Conservation (phyloP, 2,888 invertebrate genomes). For the Brachyopa scutellaris region DNA sequence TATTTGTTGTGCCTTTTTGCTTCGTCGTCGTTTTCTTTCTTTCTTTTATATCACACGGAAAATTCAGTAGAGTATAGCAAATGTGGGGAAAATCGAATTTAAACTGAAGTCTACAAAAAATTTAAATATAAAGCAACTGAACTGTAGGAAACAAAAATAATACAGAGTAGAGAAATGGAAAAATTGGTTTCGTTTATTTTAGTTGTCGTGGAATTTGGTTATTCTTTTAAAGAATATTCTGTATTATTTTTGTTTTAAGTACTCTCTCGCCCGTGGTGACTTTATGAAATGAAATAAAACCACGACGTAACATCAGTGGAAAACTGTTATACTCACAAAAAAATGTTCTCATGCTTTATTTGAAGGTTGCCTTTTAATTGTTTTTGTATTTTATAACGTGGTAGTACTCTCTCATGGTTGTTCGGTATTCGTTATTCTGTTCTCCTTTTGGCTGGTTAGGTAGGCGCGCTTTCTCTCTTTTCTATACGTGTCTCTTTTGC, state of each 20-base stretch:
- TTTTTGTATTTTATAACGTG: slow-evolving; percentile 63
- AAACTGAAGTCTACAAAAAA: slow-evolving; percentile 17
- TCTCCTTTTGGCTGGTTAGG: slow-evolving; percentile 16
- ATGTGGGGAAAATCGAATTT: slow-evolving; percentile 58
- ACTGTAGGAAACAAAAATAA: slow-evolving; percentile 55
- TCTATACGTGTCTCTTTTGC: slow-evolving; percentile 3
- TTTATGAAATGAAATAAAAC: slow-evolving; percentile 73
- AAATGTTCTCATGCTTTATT: slow-evolving; percentile 66
- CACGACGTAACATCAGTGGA: slow-evolving; percentile 71
- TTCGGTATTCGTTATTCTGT: slow-evolving; percentile 7
- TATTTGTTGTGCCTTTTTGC: slow-evolving; percentile 13
- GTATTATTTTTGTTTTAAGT: slow-evolving; percentile 72
- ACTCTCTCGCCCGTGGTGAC: slow-evolving; percentile 73
- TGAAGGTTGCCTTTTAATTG: slow-evolving; percentile 68
- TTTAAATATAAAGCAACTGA: slow-evolving; percentile 30
- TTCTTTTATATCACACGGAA: slow-evolving; percentile 25
- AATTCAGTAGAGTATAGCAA: slow-evolving; percentile 41
- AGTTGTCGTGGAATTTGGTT: slow-evolving; percentile 48
- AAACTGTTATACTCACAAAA: slow-evolving; percentile 69
- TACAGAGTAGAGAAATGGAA: slow-evolving; percentile 53
- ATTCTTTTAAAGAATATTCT: slow-evolving; percentile 60
- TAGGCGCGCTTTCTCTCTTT: slow-evolving; percentile 23
- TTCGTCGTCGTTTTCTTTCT: slow-evolving; percentile 24
- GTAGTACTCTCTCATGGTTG: slow-evolving; percentile 35
- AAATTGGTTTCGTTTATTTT: slow-evolving; percentile 42